Base-by-base conservation (phyloP, 2,113 vertebrate species). In the Callorhinus ursinus region DNA sequence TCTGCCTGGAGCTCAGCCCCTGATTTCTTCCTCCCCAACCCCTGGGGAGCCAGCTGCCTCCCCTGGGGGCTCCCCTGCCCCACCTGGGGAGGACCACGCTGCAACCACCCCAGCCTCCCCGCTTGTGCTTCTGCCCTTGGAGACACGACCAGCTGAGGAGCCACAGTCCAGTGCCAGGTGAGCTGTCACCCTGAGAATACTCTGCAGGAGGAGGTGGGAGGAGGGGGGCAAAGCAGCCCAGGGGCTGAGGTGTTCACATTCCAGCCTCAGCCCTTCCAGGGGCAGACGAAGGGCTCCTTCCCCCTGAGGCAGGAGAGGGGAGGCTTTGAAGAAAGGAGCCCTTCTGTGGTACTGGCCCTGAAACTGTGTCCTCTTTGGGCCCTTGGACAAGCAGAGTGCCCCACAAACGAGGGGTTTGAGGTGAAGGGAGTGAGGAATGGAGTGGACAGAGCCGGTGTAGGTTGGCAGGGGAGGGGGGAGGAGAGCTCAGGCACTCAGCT, bases 91-190 rank as follows among this genome's bases (percentile, higher is more conserved):
- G n/a, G 96, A 98, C 97, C 97, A 95, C 92, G 28, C 98, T 98
- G 96, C 97, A 95, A 98, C 98, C 96, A 97, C 98, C 93, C 98
- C 97, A 94, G 98, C 98, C 97, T 97, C 99, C 96, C 98, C 98
- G 83, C 99, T 99, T 99, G 98, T 98, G 99, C 99, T 99, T 99
- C 98, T 99, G 98, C 99, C 99, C 98, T 98, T 99, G 99, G 99
- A 99, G 99, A 99, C 99, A 99, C 99, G 98, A 98, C 98, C 98
- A 97, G 99, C 98, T 98, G 99, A 98, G 98, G 98, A 99, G 98
- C 98, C 97, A 97, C 99, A 96, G 98, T 99, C 98, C 98, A 98
- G 65, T 46, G 98, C 93, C 99, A 99, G 99, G 99, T 99, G 99
- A 99, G 99, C 97, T 72, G 59, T 81, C 65, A 36, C 65, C 88